Conservation (phyloP, 2,113 vertebrate species). For the Boulengeromyrus knoepffleri region DNA sequence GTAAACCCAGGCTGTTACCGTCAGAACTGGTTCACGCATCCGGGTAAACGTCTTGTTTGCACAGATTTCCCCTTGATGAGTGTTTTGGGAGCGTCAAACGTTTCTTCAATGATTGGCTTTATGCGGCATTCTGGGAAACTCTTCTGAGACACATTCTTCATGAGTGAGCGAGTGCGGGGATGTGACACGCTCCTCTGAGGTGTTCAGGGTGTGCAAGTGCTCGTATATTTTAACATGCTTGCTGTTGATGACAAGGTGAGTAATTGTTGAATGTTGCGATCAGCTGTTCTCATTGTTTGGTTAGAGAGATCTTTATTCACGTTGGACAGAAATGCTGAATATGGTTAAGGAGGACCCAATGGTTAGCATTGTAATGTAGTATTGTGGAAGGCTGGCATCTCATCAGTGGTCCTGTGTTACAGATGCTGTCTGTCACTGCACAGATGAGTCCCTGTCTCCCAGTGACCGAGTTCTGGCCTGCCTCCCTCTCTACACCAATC, state of each 20-base stretch:
- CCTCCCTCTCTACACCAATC: conserved; percentile 81
- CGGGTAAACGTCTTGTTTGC: neutral
- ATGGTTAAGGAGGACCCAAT: neutral
- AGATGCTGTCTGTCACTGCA: conserved; percentile 78
- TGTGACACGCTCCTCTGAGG: neutral
- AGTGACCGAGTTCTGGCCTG: conserved; percentile 64
- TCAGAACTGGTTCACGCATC: neutral
- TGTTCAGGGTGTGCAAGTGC: neutral
- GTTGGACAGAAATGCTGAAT: neutral
- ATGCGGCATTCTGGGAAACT: neutral
- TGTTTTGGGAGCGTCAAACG: neutral
- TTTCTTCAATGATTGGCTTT: neutral
- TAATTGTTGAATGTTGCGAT: neutral
- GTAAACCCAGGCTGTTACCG: neutral
- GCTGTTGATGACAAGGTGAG: neutral
- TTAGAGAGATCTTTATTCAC: neutral
- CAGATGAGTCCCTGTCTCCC: conserved; percentile 57
- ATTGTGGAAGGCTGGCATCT: neutral
- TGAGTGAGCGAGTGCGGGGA: neutral
- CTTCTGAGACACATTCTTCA: neutral
- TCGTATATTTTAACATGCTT: neutral
- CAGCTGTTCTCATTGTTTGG: neutral
- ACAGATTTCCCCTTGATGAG: neutral
- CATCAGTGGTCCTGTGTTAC: conserved; percentile 21
- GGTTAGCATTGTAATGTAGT: neutral